Base-by-base conservation (phyloP, 2,797 vertebrate genomes). In the Decapterus maruadsi region DNA sequence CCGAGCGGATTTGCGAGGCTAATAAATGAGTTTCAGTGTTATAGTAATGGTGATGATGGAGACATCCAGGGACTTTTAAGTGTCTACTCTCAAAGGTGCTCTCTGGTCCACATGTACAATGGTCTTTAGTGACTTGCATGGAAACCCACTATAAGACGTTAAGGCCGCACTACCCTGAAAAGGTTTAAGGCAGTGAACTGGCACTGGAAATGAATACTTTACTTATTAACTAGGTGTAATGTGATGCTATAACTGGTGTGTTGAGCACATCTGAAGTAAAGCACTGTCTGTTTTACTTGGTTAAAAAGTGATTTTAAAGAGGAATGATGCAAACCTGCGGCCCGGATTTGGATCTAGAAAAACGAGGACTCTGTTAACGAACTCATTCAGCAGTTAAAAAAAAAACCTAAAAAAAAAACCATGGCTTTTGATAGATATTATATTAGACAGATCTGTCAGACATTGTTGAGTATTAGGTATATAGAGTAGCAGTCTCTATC, bases 391-490 rank as follows among this genome's bases (percentile, higher is more conserved):
- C 90, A 84, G 89, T 86, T 8, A 36, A 36, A 36, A 36, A 36
- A 36, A 36, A 36, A 36, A 36, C 6, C 8, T 1, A 36, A 36
- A 36, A 36, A 8, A 36, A 86, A 83, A 90, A 89, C 81, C 86
- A 75, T 77, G 89, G 78, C 82, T 93, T 90, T 90, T 88, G 86
- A 87, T 93, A 81, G 82, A 84, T 89, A 82, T 89, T 84, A 88
- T 92, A 85, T 85, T 89, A 93, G 80, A 89, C 87, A 66, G 80
- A 85, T 86, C 36, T 78, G 89, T 93, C 93, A 82, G 83, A 93
- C 90, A 90, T 94, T 89, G 91, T 94, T 92, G 92, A 91, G 89
- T 95, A 94, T 93, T 95, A 92, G 88, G 90, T 93, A 90, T 94
- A 89, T 95, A 94, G 92, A 87, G 82, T 95, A 95, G 93, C 86